These are phyloP conservation scores for Notothenia coriiceps DNA, from an alignment of 2,113 vertebrate genomes.

Conservation along the genomic window DNA sequence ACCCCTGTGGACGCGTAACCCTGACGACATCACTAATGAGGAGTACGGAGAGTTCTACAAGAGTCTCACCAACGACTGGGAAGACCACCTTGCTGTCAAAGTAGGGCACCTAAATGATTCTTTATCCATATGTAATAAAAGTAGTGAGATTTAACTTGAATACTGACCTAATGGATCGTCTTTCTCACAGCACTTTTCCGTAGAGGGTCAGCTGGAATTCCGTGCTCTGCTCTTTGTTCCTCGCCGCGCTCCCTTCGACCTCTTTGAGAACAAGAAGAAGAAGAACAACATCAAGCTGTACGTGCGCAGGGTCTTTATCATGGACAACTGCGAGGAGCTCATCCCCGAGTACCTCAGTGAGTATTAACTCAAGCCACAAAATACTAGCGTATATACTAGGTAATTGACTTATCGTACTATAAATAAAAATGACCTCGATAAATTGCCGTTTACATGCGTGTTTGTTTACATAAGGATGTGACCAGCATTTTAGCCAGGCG, in stretches of 20 bases:
- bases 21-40: slow-evolving; percentile 95
- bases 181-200: slow-evolving; percentile 92
- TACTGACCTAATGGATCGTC: background rate
- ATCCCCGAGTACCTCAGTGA: slow-evolving; percentile 97
- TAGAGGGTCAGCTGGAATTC: slow-evolving; percentile 97
- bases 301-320: slow-evolving; percentile 97
- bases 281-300: slow-evolving; percentile 98
- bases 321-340: slow-evolving; percentile 97
- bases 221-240: slow-evolving; percentile 94
- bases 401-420: too few relatives aligned
- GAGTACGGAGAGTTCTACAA: slow-evolving; percentile 98
- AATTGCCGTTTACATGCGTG: too few relatives aligned
- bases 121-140: background rate
- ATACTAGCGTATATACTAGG: too few relatives aligned
- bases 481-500: too few relatives aligned
- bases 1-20: slow-evolving; percentile 95
- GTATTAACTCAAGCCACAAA: slow-evolving; percentile 61
- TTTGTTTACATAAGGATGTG: too few relatives aligned
- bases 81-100: slow-evolving; percentile 88
- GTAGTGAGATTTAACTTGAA: background rate
- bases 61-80: slow-evolving; percentile 91
- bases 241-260: slow-evolving; percentile 92
- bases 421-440: too few relatives aligned
- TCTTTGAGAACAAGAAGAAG: slow-evolving; percentile 96
- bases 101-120: slow-evolving; percentile 45